Conservation (phyloP, 2,888 invertebrate genomes). For the Drosophila emarginata region DNA sequence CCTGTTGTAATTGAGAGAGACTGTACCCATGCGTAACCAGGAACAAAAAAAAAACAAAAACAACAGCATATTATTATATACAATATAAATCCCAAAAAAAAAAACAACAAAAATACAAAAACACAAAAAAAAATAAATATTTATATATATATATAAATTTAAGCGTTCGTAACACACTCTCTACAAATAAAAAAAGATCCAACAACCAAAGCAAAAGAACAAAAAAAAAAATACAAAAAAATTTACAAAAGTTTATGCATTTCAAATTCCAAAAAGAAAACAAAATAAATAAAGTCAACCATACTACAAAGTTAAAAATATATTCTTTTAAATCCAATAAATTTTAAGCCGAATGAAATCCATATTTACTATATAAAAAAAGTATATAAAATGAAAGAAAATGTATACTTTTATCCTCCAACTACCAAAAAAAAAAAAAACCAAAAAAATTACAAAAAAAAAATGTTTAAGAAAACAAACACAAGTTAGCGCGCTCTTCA, state of each 20-base stretch:
- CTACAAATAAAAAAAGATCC: slow-evolving; percentile 33
- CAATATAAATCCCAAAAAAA: slow-evolving; percentile 33
- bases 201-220: slow-evolving; percentile 41
- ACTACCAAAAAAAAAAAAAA: slow-evolving; percentile 30
- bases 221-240: slow-evolving; percentile 14
- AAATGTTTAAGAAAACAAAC: slow-evolving; percentile 7
- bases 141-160: slow-evolving; percentile 26
- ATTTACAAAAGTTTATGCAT: slow-evolving; percentile 41
- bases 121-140: slow-evolving; percentile 31
- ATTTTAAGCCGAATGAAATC: slow-evolving; percentile 29
- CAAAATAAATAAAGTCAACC: slow-evolving; percentile 40
- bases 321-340: slow-evolving; percentile 39
- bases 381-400: slow-evolving; percentile 31
- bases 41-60: background rate
- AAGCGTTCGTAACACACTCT: slow-evolving; percentile 47
- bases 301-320: slow-evolving; percentile 31
- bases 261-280: slow-evolving; percentile 49
- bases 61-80: background rate
- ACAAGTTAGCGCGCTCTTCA: slow-evolving; percentile 63
- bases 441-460: slow-evolving; percentile 25
- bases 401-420: slow-evolving; percentile 40
- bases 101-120: slow-evolving; percentile 25
- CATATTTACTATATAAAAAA: slow-evolving; percentile 29
- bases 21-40: slow-evolving; percentile 2
- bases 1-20: slow-evolving; percentile 4